These are phyloP conservation scores for Balaenoptera acutorostrata DNA, from an alignment of 2,113 vertebrate genomes.

Conservation along the genomic window DNA sequence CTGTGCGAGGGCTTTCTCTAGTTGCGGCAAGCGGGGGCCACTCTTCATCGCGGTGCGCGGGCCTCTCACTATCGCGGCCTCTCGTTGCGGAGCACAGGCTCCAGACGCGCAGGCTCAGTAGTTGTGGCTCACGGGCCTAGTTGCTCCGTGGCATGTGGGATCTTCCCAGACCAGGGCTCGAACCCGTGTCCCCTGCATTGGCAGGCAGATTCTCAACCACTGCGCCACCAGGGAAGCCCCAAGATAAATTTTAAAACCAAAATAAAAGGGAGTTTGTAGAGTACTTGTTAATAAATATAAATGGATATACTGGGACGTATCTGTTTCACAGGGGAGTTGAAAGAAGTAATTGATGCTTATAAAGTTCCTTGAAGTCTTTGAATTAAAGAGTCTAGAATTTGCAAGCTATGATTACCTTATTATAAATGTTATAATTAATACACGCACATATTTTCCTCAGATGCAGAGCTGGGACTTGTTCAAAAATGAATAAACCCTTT, in stretches of 20 bases:
- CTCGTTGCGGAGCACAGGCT: too few species aligned
- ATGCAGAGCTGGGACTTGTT: not conserved
- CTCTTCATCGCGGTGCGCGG: too few species aligned
- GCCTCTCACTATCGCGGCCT: too few species aligned
- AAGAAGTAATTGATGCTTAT: slow-evolving; percentile 27
- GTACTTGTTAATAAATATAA: not conserved
- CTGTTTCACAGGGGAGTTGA: not conserved
- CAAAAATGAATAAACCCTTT: slow-evolving; percentile 11
- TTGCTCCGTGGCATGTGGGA: too few species aligned
- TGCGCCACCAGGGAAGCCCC: too few species aligned
- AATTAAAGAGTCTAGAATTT: slow-evolving; percentile 31
- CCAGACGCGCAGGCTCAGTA: too few species aligned
- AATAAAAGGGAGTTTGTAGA: not conserved
- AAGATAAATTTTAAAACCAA: not conserved
- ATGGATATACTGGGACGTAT: not conserved
- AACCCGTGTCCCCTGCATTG: too few species aligned
- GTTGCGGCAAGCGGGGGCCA: too few species aligned
- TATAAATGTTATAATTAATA: slow-evolving; percentile 36
- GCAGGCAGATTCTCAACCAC: too few species aligned
- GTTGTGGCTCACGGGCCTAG: too few species aligned
- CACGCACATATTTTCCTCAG: slow-evolving; percentile 3
- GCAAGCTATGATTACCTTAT: slow-evolving; percentile 29
- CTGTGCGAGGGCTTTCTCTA: too few species aligned
- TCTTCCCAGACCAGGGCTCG: too few species aligned
- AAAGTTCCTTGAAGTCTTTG: slow-evolving; percentile 29